These are phyloP conservation scores for Alaudala cheleensis DNA, from an alignment of 2,113 vertebrate species.

Conservation along the genomic window DNA sequence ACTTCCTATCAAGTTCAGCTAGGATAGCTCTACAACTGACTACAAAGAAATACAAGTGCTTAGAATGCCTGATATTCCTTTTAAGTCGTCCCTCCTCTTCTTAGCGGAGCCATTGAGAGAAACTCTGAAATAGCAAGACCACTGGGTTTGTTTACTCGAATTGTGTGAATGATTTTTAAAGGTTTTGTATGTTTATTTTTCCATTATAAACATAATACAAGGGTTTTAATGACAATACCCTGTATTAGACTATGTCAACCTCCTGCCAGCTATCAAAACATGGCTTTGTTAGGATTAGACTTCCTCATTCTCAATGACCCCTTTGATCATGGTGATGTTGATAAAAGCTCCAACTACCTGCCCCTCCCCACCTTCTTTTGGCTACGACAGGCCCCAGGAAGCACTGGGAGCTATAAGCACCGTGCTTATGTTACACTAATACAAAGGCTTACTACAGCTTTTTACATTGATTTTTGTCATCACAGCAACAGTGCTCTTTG, in stretches of 20 bases:
- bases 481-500: not conserved
- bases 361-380: not conserved
- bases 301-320: constrained; percentile 44
- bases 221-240: constrained; percentile 25
- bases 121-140: not conserved
- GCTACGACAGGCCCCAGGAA: not conserved
- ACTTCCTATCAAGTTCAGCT: not conserved
- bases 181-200: constrained; percentile 45
- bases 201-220: constrained; percentile 36
- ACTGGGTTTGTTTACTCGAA: constrained; percentile 38
- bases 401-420: not conserved
- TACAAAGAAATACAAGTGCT: not conserved
- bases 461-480: not conserved
- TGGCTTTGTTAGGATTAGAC: constrained; percentile 42
- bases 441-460: not conserved
- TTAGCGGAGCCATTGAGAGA: not conserved
- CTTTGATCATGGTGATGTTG: constrained; percentile 30
- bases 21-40: not conserved
- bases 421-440: not conserved
- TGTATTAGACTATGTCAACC: constrained; percentile 48
- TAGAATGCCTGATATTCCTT: not conserved
- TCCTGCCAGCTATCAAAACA: constrained; percentile 54
- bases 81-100: not conserved
- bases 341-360: constrained; percentile 29
- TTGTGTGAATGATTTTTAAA: constrained; percentile 48